Conservation (phyloP, 2,888 invertebrate species). For the Cheilosia grossa region DNA sequence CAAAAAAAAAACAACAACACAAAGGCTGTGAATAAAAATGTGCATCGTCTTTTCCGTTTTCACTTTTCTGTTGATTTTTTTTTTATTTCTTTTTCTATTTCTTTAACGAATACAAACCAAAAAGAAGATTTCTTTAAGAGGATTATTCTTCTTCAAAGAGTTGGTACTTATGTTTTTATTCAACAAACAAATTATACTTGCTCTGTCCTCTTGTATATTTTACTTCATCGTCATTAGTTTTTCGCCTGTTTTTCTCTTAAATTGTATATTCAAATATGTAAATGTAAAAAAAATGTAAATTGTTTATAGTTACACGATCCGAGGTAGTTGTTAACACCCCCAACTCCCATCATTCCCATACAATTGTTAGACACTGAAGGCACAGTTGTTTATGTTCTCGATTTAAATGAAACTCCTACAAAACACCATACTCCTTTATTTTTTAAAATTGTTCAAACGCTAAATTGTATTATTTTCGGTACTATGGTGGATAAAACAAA, state of each 20-base stretch:
- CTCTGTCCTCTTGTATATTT: slow-evolving; percentile 3
- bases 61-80: slow-evolving; percentile 54
- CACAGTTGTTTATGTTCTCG: slow-evolving; percentile 2
- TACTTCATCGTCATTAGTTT: slow-evolving; percentile 17
- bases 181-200: slow-evolving; percentile 9
- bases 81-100: slow-evolving; percentile 57
- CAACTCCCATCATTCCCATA: slow-evolving; percentile 25
- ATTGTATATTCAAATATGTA: background rate
- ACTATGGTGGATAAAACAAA: slow-evolving; percentile 65
- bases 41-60: slow-evolving; percentile 47
- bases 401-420: background rate
- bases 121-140: slow-evolving; percentile 74
- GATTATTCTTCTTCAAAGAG: slow-evolving; percentile 76
- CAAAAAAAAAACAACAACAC: slow-evolving; percentile 20
- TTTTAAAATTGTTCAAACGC: slow-evolving; percentile 26
- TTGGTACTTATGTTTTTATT: slow-evolving; percentile 73
- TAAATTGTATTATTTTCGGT: slow-evolving; percentile 50
- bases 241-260: slow-evolving; percentile 33
- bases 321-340: slow-evolving; percentile 6
- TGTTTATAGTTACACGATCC: slow-evolving; percentile 6
- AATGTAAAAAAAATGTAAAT: slow-evolving; percentile 22
- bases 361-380: slow-evolving; percentile 16
- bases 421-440: background rate
- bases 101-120: slow-evolving; percentile 50
- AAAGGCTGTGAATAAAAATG: slow-evolving; percentile 65